These are phyloP conservation scores for Acanthosepion pharaonis DNA, from an alignment of 2,888 invertebrate species.

Conservation along the genomic window DNA sequence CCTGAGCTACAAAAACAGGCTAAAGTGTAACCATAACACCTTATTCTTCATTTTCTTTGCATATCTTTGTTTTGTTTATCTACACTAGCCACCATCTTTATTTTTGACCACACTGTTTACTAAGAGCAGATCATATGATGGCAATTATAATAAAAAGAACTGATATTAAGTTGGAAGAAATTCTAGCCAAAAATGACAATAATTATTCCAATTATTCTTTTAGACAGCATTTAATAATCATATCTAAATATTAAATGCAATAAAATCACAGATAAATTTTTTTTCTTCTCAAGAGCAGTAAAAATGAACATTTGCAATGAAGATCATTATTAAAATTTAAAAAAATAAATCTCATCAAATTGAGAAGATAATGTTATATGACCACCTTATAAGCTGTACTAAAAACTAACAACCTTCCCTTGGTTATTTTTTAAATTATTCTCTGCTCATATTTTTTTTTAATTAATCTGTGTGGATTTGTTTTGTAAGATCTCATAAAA, in stretches of 20 bases:
- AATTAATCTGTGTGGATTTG: too few relatives aligned
- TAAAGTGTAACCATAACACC: too few relatives aligned
- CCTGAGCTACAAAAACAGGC: too few relatives aligned
- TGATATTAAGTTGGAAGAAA: too few relatives aligned
- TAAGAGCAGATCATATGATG: too few relatives aligned
- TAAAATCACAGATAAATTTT: neutral
- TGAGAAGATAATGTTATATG: neutral
- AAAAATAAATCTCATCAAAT: neutral
- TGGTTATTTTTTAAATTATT: neutral
- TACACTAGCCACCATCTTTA: too few relatives aligned
- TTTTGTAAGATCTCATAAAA: neutral
- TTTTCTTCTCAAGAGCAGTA: neutral
- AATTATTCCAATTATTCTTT: neutral
- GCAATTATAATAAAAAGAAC: too few relatives aligned
- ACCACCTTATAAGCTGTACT: neutral
- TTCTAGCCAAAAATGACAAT: too few relatives aligned
- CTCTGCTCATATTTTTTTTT: neutral
- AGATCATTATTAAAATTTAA: neutral
- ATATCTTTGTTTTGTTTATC: too few relatives aligned
- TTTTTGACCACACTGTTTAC: too few relatives aligned
- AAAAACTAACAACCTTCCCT: neutral
- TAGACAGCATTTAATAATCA: neutral
- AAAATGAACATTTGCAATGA: neutral
- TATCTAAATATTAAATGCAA: neutral
- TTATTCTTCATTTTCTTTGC: too few relatives aligned